Percentiles rank a stretch among this genome's conserved stretches.
These are phyloP conservation scores for Tinea semifulvella DNA, from an alignment of 2,888 invertebrate genomes.

Conservation along the genomic window DNA sequence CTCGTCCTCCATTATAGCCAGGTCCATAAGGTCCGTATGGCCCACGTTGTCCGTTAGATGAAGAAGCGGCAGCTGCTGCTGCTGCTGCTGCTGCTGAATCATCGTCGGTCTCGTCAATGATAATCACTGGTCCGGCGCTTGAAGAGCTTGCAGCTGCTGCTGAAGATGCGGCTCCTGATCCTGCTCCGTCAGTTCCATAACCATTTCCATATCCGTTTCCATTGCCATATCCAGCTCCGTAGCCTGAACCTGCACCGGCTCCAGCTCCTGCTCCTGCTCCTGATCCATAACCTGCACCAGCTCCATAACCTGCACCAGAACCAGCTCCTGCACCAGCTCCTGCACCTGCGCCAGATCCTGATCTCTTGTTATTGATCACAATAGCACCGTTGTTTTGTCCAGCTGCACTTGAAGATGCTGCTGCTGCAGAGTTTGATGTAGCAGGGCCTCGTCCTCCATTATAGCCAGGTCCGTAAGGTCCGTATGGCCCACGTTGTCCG, in stretches of 20 bases:
- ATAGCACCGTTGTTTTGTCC: background rate
- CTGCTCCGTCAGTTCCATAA: slow-evolving; percentile 10
- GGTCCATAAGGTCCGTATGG: background rate
- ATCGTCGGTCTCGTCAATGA: background rate
- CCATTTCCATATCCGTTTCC: slow-evolving; percentile 10
- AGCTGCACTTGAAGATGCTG: background rate
- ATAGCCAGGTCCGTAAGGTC: background rate
- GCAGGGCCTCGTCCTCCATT: background rate
- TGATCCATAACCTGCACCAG: slow-evolving; percentile 4
- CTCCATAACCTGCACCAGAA: slow-evolving; percentile 13
- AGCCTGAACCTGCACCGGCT: slow-evolving; percentile 13
- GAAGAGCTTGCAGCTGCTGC: slow-evolving; percentile 13
- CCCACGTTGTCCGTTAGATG: background rate
- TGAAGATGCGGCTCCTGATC: slow-evolving; percentile 9
- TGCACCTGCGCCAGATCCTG: slow-evolving; percentile 7
- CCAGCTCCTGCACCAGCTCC: slow-evolving; percentile 6
- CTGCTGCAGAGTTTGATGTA: slow-evolving; percentile 11
- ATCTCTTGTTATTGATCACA: background rate
- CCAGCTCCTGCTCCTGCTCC: slow-evolving; percentile 11
- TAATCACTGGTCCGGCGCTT: background rate
- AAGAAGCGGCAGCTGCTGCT: background rate
- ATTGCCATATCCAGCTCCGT: slow-evolving; percentile 1
- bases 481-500: background rate
- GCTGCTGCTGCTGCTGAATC: background rate
- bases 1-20: background rate